A percentile compares a stretch with the other conserved stretches of the same genome.
phyloP scores from a whole-genome alignment of 1,140 invertebrate species.

The Aplysia californica region DNA sequence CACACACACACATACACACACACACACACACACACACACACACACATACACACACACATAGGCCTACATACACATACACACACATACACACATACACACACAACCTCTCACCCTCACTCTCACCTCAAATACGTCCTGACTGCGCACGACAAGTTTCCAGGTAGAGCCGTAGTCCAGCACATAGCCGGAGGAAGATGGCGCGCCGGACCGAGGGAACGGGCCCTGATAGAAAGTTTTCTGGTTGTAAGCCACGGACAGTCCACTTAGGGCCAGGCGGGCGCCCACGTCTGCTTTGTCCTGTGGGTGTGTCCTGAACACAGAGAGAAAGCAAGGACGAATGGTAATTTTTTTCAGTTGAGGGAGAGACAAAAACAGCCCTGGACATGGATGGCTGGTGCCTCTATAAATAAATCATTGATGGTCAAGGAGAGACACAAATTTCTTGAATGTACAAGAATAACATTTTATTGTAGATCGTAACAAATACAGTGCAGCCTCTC shows the following conservation, averaged over 20 bases:
- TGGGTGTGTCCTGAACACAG: constrained; percentile 50
- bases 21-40: too few relatives aligned
- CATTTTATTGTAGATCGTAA: not conserved
- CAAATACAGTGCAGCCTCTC: not conserved
- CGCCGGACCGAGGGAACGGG: constrained; percentile 21
- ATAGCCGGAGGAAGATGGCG: not conserved
- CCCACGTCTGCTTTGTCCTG: constrained; percentile 55
- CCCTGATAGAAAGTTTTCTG: constrained; percentile 14
- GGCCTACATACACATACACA: too few relatives aligned
- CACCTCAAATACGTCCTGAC: constrained; percentile 30
- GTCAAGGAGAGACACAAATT: not conserved
- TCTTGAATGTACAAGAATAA: not conserved
- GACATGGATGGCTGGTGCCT: too few relatives aligned
- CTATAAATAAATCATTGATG: too few relatives aligned
- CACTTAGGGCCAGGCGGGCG: constrained; percentile 37
- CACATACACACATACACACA: too few relatives aligned
- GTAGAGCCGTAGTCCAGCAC: constrained; percentile 21
- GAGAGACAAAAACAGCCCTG: too few relatives aligned
- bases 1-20: too few relatives aligned
- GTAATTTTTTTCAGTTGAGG: not conserved
- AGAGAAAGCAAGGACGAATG: not conserved
- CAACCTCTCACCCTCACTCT: too few relatives aligned
- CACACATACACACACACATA: too few relatives aligned
- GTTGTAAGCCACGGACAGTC: constrained; percentile 51
- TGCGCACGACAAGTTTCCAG: constrained; percentile 22